These are phyloP conservation scores for Drosophila percnosoma DNA, from an alignment of 2,888 invertebrate species.

Conservation along the genomic window DNA sequence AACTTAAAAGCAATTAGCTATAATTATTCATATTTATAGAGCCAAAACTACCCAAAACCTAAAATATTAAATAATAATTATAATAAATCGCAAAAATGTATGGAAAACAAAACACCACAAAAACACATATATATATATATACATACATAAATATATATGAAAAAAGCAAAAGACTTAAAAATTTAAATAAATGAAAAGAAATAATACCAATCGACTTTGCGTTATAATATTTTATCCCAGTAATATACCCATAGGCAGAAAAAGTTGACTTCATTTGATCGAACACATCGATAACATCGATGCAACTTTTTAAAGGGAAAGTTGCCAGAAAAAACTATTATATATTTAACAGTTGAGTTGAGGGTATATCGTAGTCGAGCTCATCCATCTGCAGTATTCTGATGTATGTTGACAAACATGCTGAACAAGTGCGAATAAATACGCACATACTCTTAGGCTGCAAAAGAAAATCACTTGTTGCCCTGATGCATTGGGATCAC, in stretches of 20 bases:
- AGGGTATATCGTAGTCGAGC: neutral
- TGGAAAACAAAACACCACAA: constrained; percentile 60
- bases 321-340: neutral
- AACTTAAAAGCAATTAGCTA: constrained; percentile 79
- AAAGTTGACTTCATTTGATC: too few species aligned
- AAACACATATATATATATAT: constrained; percentile 16
- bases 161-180: constrained; percentile 77
- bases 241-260: neutral
- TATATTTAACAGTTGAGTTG: neutral
- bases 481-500: neutral
- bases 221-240: neutral
- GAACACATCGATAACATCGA: too few species aligned
- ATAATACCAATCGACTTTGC: constrained; percentile 65
- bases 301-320: too few species aligned
- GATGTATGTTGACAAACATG: neutral
- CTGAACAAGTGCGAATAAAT: neutral
- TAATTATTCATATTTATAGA: constrained; percentile 78
- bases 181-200: constrained; percentile 80
- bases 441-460: constrained; percentile 1
- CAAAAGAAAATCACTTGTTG: neutral
- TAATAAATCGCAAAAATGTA: constrained; percentile 56
- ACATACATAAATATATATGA: constrained; percentile 40
- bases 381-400: neutral
- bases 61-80: constrained; percentile 64
- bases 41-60: constrained; percentile 78